Percentiles rank a stretch among this genome's conserved stretches.
phyloP scores from a whole-genome alignment of 2,888 invertebrate genomes.

The Ypsolopha scabrella region DNA sequence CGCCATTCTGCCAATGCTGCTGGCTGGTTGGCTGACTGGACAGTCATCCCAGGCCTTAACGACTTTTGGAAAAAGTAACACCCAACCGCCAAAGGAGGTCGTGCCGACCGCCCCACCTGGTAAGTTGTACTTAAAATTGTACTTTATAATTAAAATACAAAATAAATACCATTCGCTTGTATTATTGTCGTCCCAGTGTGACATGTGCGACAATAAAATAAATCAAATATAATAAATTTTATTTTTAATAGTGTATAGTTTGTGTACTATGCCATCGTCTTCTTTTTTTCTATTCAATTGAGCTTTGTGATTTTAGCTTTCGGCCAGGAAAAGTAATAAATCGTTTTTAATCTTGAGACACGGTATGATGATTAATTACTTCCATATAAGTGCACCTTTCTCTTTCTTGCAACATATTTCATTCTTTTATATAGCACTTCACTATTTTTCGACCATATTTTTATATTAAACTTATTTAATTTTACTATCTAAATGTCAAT shows the following conservation, averaged over 20 bases:
- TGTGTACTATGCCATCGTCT: conserved; percentile 1
- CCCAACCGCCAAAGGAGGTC: conserved; percentile 66
- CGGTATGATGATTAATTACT: not conserved
- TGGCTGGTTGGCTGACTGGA: conserved; percentile 52
- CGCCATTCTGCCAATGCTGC: conserved; percentile 43
- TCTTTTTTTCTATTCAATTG: not conserved
- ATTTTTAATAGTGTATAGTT: too few species aligned
- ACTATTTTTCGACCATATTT: not conserved
- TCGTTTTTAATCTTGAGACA: not conserved
- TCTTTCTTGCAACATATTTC: not conserved
- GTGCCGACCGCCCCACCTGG: conserved; percentile 70
- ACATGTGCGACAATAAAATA: too few species aligned
- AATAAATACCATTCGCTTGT: too few species aligned
- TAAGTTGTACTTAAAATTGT: conserved; percentile 31
- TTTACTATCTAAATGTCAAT: not conserved
- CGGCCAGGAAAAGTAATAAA: not conserved
- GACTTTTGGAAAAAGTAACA: conserved; percentile 77
- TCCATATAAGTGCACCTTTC: not conserved
- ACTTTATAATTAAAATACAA: too few species aligned
- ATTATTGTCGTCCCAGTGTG: too few species aligned
- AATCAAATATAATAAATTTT: too few species aligned
- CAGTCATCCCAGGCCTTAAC: conserved; percentile 73
- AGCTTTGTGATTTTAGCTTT: not conserved
- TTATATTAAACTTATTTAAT: not conserved
- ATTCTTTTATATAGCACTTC: not conserved